These are phyloP conservation scores for Cricetomys ansorgei DNA, from an alignment of 2,113 vertebrate species.

Conservation along the genomic window DNA sequence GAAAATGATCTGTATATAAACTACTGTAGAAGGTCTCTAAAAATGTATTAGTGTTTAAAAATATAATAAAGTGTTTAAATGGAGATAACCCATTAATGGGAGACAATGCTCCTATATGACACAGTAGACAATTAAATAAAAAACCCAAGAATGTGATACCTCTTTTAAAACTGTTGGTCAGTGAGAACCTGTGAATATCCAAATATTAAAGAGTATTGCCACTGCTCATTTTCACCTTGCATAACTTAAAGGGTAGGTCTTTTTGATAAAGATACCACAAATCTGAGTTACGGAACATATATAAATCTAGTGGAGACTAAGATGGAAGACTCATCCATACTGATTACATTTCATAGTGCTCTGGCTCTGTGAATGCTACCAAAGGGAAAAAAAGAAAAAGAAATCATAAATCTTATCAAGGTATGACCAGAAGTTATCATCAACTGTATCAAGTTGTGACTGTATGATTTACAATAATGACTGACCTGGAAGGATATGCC, in stretches of 20 bases:
- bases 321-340: no score
- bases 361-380: no score
- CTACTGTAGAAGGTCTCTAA: background rate
- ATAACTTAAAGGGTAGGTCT: background rate
- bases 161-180: background rate
- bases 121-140: background rate
- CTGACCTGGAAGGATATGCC: no score
- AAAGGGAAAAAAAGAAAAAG: background rate
- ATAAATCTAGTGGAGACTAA: background rate
- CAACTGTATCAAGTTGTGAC: background rate
- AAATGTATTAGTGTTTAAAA: no score
- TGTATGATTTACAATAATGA: background rate
- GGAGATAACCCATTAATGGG: background rate
- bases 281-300: background rate
- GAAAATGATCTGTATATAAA: no score
- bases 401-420: background rate
- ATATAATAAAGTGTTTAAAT: background rate
- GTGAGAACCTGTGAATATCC: no score
- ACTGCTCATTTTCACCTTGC: background rate
- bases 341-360: background rate
- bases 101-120: background rate
- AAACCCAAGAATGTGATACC: background rate
- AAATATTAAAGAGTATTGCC: background rate
- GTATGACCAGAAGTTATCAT: background rate
- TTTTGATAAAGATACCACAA: background rate